A percentile compares a stretch with the other conserved stretches of the same genome.
phyloP scores from a whole-genome alignment of 2,113 vertebrate genomes.

The Labrus mixtus region DNA sequence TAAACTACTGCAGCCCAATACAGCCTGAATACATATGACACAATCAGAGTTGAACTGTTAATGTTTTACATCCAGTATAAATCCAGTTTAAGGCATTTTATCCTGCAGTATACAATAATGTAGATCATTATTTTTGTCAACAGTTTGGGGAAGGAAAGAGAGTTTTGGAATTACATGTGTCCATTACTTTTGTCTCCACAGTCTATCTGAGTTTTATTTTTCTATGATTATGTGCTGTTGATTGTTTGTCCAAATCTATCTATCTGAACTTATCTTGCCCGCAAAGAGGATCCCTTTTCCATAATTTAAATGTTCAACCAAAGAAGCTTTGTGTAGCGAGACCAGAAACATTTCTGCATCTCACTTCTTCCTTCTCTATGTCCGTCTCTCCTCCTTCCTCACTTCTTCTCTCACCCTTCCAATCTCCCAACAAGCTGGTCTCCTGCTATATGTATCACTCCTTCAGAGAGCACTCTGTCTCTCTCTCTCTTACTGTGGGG shows the following conservation, averaged over 20 bases:
- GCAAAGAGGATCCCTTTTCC: slow-evolving; percentile 7
- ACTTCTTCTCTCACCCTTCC: slow-evolving; percentile 1
- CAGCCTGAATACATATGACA: no score
- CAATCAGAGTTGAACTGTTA: no score
- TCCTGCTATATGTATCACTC: not conserved
- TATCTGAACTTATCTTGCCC: not conserved
- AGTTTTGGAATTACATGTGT: not conserved
- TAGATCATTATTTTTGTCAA: no score
- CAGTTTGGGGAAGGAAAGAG: no score
- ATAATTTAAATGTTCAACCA: not conserved
- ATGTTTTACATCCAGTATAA: no score
- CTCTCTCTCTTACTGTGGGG: not conserved
- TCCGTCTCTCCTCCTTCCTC: not conserved
- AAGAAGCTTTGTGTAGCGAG: not conserved
- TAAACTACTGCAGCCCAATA: no score
- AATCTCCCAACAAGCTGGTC: not conserved
- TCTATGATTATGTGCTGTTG: not conserved
- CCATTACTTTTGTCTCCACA: not conserved
- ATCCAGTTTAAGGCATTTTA: no score
- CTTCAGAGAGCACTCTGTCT: not conserved
- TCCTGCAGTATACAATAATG: no score
- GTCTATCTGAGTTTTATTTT: no score
- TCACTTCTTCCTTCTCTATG: not conserved
- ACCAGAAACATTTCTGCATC: not conserved
- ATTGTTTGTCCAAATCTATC: slow-evolving; percentile 33